A percentile compares a stretch with the other conserved stretches of the same genome.
Conservation (phyloP, 2,113 vertebrate genomes). For the Prionailurus viverrinus region DNA sequence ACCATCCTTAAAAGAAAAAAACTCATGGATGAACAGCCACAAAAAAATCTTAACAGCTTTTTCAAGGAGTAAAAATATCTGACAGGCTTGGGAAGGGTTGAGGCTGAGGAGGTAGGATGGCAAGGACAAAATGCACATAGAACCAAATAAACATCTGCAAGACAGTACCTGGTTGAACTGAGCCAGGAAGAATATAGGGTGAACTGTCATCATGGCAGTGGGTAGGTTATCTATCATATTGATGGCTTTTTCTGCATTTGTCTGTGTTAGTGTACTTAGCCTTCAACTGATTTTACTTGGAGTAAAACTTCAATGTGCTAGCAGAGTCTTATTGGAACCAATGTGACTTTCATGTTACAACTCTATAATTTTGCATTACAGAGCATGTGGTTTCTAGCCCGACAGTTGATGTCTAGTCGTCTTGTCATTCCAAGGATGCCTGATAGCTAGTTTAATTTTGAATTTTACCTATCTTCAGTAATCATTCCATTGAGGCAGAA, state of each 20-base stretch:
- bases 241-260: neutral
- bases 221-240: fast-evolving
- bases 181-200: neutral
- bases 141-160: neutral
- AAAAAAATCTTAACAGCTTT: neutral
- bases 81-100: neutral
- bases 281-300: neutral
- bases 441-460: neutral
- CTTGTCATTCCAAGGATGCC: neutral
- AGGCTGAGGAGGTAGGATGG: neutral
- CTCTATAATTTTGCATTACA: neutral
- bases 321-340: neutral
- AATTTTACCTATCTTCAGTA: neutral
- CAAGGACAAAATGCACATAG: neutral
- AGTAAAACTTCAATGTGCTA: neutral
- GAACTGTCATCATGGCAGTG: too few relatives aligned
- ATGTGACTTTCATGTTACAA: neutral
- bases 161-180: neutral
- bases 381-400: neutral
- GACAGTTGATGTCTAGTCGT: neutral
- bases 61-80: neutral
- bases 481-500: neutral
- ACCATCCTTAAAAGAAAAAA: neutral
- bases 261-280: neutral
- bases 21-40: too few relatives aligned